Base-by-base conservation (phyloP, 2,888 invertebrate genomes). In the Cylindroiulus punctatus region DNA sequence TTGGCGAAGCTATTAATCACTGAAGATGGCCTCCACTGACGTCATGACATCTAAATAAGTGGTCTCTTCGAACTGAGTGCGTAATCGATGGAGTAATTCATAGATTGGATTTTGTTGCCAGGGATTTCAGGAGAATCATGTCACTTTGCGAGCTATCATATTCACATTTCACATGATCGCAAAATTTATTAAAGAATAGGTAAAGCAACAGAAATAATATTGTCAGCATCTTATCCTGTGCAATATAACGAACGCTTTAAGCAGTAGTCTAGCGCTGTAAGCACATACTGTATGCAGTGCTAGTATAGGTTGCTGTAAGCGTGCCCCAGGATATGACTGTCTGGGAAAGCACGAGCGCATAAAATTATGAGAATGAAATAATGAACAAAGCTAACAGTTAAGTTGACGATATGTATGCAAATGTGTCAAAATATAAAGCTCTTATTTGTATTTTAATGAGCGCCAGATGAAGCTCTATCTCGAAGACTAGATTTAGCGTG, bases 11-110 rank as follows among this genome's bases (percentile, higher is more conserved):
- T 30, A 76, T 76, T 76, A 76, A 76, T 76, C 76, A 76, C 30
- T 2, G 76, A 76, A 76, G 76, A 76, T 76, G 76, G 76, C 76
- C 26, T 26, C 76, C 76, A 30, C 10, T 30, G 76, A 76, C 76
- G 76, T 32, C 76, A 76, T 30, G 14, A 76, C 76, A 30, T 76
- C 30, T 26, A 8, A 30, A 26, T 32, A 76, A 76, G 76, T 76
- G 76, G 30, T 76, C 30, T 76, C 14, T 30, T 30, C 14, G 17
- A 26, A 30, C 26, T 76, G 76, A 76, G 76, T 76, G 17, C 14
- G 32, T 76, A 30, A 76, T 65, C 65, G 65, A 65, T 65, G 12
- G 65, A 65, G 26, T 65, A 65, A 65, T 65, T 65, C 65, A 76
- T 76, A 14, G 76, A 76, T 76, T 76, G 76, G 32, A 32, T 76